Conservation (phyloP, 2,797 vertebrate species). For the Tragopan temminckii region DNA sequence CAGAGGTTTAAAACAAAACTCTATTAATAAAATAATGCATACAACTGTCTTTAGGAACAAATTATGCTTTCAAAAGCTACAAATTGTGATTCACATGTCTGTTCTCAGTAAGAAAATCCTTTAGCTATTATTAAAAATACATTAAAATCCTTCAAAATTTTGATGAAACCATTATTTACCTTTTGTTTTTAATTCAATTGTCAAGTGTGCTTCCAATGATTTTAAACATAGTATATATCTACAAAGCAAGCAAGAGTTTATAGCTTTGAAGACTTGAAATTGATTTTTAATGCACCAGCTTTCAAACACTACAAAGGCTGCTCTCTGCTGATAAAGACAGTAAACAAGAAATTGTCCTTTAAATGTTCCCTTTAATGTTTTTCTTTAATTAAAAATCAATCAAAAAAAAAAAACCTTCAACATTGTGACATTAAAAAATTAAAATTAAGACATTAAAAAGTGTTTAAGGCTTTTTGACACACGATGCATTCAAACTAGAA, state of each 20-base stretch:
- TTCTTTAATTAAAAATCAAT: conserved; percentile 82
- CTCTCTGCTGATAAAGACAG: conserved; percentile 80
- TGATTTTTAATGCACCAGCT: conserved; percentile 79
- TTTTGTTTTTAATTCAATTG: conserved; percentile 72
- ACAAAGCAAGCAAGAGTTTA: conserved; percentile 62
- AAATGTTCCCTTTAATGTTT: conserved; percentile 77
- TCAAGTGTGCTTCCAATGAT: conserved; percentile 43
- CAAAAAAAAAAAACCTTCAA: conserved; percentile 48
- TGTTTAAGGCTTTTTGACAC: conserved; percentile 41
- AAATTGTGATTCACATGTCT: conserved; percentile 18
- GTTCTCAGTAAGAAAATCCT: conserved; percentile 6
- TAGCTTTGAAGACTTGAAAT: conserved; percentile 78
- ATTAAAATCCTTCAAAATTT: conserved; percentile 61
- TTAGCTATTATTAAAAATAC: conserved; percentile 63
- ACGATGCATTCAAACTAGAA: neutral
- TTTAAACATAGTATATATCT: conserved; percentile 69
- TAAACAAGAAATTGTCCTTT: conserved; percentile 81
- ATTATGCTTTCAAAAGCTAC: conserved; percentile 29
- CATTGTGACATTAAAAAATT: conserved; percentile 15
- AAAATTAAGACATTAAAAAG: conserved; percentile 49
- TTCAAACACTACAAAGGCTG: conserved; percentile 79
- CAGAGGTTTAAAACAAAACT: conserved; percentile 40
- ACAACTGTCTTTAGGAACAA: conserved; percentile 25
- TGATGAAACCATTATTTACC: conserved; percentile 57
- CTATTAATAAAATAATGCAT: conserved; percentile 29